These are phyloP conservation scores for Phylloscopus trochiloides DNA, from an alignment of 2,113 vertebrate species.

Conservation along the genomic window DNA sequence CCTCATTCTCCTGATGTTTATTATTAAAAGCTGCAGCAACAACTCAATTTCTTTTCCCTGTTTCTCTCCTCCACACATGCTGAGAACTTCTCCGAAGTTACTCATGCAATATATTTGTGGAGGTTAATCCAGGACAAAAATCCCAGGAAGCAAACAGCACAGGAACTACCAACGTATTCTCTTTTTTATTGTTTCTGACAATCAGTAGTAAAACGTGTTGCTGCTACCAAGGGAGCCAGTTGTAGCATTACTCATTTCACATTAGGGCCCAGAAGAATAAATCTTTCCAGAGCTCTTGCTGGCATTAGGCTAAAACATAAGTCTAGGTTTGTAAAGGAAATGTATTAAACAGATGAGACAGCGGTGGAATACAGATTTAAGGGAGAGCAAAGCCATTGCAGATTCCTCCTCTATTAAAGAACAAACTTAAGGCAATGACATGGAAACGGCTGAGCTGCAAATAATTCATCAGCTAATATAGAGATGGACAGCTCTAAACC, in stretches of 20 bases:
- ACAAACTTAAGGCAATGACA: not conserved
- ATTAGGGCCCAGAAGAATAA: constrained; percentile 59
- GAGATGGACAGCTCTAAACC: not conserved
- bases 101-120: constrained; percentile 9
- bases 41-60: not conserved
- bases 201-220: constrained; percentile 63
- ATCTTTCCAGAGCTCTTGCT: constrained; percentile 48
- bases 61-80: not conserved
- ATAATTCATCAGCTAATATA: not conserved
- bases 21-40: not conserved
- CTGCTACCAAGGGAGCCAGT: constrained; percentile 52
- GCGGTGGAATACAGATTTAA: constrained; percentile 27
- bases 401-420: not conserved
- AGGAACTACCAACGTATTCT: constrained; percentile 25
- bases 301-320: constrained; percentile 52
- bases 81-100: constrained; percentile 36
- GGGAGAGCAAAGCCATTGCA: not conserved
- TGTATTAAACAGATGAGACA: constrained; percentile 32
- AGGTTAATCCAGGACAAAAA: constrained; percentile 67
- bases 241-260: constrained; percentile 62
- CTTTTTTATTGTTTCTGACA: constrained; percentile 68
- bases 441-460: not conserved
- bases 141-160: constrained; percentile 38
- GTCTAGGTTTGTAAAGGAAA: constrained; percentile 57
- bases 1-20: not conserved